These are phyloP conservation scores for Synanthedon andrenaeformis DNA, from an alignment of 2,888 invertebrate species.

Conservation along the genomic window DNA sequence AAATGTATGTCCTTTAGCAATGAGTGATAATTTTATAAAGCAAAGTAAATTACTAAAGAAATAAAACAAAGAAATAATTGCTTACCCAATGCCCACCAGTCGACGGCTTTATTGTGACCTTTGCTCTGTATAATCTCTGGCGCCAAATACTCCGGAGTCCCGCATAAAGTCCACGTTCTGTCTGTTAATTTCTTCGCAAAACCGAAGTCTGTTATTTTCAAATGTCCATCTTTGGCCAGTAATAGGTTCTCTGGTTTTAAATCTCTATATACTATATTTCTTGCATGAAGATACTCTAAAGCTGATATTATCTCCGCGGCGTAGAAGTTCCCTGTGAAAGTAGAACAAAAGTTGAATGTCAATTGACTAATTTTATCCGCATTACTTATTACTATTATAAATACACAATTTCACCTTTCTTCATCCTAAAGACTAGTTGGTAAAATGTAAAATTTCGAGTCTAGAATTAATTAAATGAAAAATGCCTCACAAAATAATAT, in stretches of 20 bases:
- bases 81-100: conserved; percentile 98
- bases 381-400: neutral
- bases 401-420: neutral
- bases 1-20: no score
- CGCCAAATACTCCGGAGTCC: conserved; percentile 97
- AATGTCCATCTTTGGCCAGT: conserved; percentile 91
- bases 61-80: neutral
- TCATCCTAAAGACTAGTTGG: no score
- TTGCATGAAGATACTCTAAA: conserved; percentile 91
- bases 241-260: conserved; percentile 95
- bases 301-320: conserved; percentile 94
- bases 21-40: no score
- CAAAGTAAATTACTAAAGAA: no score
- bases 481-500: no score
- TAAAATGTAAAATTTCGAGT: no score
- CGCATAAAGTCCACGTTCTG: conserved; percentile 96
- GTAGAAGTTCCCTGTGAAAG: conserved; percentile 83
- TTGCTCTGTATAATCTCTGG: conserved; percentile 98
- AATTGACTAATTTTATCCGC: conserved; percentile 8
- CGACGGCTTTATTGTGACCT: conserved; percentile 98
- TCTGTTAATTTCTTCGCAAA: conserved; percentile 96
- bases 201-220: conserved; percentile 98
- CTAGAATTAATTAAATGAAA: no score
- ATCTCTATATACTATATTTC: conserved; percentile 88
- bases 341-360: conserved; percentile 8